Base-by-base conservation (phyloP, 2,113 vertebrate species). In the Fregetta grallaria region DNA sequence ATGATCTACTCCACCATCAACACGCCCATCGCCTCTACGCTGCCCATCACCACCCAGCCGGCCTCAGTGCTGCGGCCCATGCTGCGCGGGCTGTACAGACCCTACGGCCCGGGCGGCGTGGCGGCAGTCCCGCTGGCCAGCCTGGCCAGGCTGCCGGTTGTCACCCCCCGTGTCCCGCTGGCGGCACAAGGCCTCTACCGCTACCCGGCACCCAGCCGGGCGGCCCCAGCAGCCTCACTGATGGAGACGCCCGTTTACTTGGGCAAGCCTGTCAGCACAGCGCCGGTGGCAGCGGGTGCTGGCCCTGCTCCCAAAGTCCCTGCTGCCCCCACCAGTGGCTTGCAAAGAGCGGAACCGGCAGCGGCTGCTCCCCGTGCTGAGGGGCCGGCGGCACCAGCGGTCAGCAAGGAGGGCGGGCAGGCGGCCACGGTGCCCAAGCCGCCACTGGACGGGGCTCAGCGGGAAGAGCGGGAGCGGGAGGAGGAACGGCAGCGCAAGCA, bases 1-100 rank as follows among this genome's bases (percentile, higher is more conserved):
- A 99, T 99, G 99, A 99, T 99, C 97, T 99, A 99, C 95, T 99
- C 99, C 25, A 99, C 99, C 44, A 99, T 99, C 92, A 99, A 99
- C 78, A 99, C 99, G 15, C 99, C 99, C 17, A 99, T 99, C 12
- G 99, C 99, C 52, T 99, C 99, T 76, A 99, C 99, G 1, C 99
- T 99, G 96, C 99, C 99, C 97, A 99, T 99, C 97, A 99, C 99
- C 92, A 99, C 99, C 49, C 99, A 99, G 96, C 99, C 99, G 1
- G 97, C 98, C 50, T 98, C 99, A 1, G 99, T 99, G 44, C 85
- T 99, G 59, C 98, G 98, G 61, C 99, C 99, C 66, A 98, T 99
- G 98, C 98, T 99, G 72, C 99, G 98, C 58, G 98, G 98, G 96
- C 97, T 99, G 40, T 99, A 99, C 66, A 98, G 99, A 93, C 99